Base-by-base conservation (phyloP, 1,140 invertebrate species). In the Lordiphosa clarofinis region DNA sequence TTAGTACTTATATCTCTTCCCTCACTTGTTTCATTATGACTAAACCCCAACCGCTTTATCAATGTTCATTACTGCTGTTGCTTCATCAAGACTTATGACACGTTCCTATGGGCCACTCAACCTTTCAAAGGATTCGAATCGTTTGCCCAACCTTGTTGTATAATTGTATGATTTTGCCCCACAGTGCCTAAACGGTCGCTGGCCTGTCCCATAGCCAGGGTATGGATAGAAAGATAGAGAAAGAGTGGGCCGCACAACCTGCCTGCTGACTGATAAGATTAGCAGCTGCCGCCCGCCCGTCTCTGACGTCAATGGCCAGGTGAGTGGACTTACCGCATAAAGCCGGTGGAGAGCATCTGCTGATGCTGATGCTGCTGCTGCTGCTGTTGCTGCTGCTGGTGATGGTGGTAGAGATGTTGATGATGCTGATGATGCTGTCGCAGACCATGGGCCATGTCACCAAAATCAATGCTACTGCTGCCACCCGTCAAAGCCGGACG, bases 381-480 rank as follows among this genome's bases (percentile, higher is more conserved):
- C 10, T 70, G 74, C 13, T 90, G 38, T 2, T 15, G 66, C 15
- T 73, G 71, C 13, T 71, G 73, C 10, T 70, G 74, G 1, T 78
- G 69, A 15, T 74, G 54, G 19, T 90, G 38, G 1, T 47, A 47
- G 87, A 90, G 60, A 84, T 90, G 72, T 31, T 90, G 73, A 2
- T 62, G 71, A 8, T 63, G 69, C 7, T 73, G 69, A 11, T 74
- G 81, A 54, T 75, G 75, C 46, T 90, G 90, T 12, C 73, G 57
- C 60, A 82, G 38, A 33, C 76, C 73, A 57, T 84, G 78, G 55
- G 68, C 73, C 90, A 89, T 59, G 90, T 89, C 56, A 86, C 90
- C 75, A 54, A 81, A 74, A 50, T 82, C 84, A 38, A 82, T 69
- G 78, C 76, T 84, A 57, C 73, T 84, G 55, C 76, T 78, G 47